Evolutionary conservation across 2,888 invertebrate genomes (phyloP).

Genomic region (Chromoteleia sp.): DNA sequence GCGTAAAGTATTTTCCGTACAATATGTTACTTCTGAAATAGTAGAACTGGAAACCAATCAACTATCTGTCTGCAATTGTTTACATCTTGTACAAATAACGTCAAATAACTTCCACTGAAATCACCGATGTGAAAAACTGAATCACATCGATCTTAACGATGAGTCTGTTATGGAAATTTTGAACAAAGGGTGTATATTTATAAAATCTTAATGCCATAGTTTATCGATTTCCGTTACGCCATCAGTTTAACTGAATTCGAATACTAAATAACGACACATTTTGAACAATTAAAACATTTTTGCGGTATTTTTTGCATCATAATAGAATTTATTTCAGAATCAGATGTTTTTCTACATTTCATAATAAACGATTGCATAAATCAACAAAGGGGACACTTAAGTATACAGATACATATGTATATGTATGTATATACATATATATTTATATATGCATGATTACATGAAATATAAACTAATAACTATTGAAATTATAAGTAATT

Average conservation of each 20-base stretch:
- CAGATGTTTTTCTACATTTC: conserved; percentile 28
- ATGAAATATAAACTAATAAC: conserved; percentile 45
- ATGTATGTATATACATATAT: conserved; percentile 15
- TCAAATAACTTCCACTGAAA: conserved; percentile 2
- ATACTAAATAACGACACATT: conserved; percentile 9
- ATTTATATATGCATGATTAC: conserved; percentile 30
- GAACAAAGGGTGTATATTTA: conserved; percentile 1
- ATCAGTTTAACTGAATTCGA: not conserved
- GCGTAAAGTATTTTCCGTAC: too few relatives aligned
- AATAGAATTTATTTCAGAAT: conserved; percentile 51
- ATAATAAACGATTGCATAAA: conserved; percentile 27
- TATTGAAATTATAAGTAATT: conserved; percentile 48
- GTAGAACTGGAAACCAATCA: not conserved
- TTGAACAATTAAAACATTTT: conserved; percentile 36
- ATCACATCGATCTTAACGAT: too few relatives aligned
- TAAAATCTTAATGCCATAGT: conserved; percentile 12
- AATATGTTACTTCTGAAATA: not conserved
- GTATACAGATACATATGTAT: conserved; percentile 10
- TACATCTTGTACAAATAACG: too few relatives aligned
- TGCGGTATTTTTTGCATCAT: conserved; percentile 2
- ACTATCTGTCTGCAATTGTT: too few relatives aligned
- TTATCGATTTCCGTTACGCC: conserved; percentile 13
- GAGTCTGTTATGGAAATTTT: not conserved
- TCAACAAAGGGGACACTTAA: conserved; percentile 9
- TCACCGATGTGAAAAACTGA: not conserved